Conservation (phyloP, 2,797 vertebrate genomes). For the Trachops cirrhosus region DNA sequence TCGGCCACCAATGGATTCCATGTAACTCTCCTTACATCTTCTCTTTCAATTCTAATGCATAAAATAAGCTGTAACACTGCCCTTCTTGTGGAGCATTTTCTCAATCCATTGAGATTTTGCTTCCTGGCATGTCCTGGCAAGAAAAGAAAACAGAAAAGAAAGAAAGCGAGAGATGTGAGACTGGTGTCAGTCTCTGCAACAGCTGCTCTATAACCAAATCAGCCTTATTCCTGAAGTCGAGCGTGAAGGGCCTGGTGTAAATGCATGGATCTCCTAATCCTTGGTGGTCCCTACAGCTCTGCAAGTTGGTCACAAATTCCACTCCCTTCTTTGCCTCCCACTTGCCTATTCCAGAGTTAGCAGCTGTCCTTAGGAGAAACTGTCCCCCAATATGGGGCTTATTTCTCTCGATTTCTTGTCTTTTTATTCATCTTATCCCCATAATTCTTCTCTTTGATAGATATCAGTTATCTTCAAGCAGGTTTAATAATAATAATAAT, state of each 20-base stretch:
- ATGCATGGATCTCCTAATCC: background rate
- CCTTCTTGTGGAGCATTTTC: background rate
- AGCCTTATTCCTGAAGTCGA: background rate
- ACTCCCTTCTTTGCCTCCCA: background rate
- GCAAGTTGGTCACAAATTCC: background rate
- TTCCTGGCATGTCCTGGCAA: no score
- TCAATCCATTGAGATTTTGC: background rate
- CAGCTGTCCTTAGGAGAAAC: background rate
- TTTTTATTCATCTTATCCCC: background rate
- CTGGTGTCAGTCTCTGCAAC: background rate
- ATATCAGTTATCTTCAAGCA: background rate
- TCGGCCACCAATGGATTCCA: background rate
- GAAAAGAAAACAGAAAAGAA: background rate
- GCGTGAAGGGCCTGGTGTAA: background rate
- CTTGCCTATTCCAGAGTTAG: background rate
- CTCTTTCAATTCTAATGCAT: background rate
- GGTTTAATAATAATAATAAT: background rate
- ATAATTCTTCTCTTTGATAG: slow-evolving; percentile 1
- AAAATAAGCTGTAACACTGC: background rate
- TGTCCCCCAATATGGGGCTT: background rate
- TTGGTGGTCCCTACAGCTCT: background rate
- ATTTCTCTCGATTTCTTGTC: background rate
- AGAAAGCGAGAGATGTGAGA: background rate
- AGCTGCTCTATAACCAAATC: background rate
- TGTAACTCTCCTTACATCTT: background rate